A percentile compares a stretch with the other conserved stretches of the same genome.
Conservation (phyloP, 2,888 invertebrate species). For the Synergus japonicus region DNA sequence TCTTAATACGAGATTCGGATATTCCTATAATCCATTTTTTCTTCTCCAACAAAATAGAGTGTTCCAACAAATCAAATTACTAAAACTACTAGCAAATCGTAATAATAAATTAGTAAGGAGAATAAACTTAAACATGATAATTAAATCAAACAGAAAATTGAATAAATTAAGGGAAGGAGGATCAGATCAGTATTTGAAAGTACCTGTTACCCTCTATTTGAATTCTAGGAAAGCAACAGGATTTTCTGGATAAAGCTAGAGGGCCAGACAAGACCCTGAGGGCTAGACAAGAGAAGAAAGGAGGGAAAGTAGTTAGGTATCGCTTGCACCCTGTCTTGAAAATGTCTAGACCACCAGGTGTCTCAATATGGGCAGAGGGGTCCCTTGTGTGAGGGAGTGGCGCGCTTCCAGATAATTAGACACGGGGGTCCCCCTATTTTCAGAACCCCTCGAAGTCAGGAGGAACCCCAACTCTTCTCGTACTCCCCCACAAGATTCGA, state of each 20-base stretch:
- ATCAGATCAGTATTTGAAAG: slow-evolving; percentile 5
- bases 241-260: neutral
- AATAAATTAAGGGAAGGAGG: neutral
- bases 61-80: neutral
- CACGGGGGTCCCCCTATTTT: slow-evolving; percentile 59
- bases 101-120: neutral
- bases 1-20: slow-evolving; percentile 73
- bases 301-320: slow-evolving; percentile 43
- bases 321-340: slow-evolving; percentile 45
- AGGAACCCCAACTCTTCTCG: slow-evolving; percentile 44
- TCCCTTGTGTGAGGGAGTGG: slow-evolving; percentile 57
- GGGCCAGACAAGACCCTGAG: slow-evolving; percentile 28
- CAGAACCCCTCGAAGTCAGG: slow-evolving; percentile 57
- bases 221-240: slow-evolving; percentile 2
- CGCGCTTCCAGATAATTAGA: slow-evolving; percentile 64
- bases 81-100: neutral
- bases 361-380: slow-evolving; percentile 51
- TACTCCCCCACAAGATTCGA: slow-evolving; percentile 62
- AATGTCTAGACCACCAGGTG: slow-evolving; percentile 69
- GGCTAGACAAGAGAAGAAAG: slow-evolving; percentile 33
- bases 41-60: neutral
- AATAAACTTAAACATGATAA: neutral
- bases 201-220: neutral
- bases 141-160: neutral
- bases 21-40: slow-evolving; percentile 41